Evolutionary conservation across 2,888 invertebrate genomes (phyloP).

Genomic region (Incurvaria masculella): DNA sequence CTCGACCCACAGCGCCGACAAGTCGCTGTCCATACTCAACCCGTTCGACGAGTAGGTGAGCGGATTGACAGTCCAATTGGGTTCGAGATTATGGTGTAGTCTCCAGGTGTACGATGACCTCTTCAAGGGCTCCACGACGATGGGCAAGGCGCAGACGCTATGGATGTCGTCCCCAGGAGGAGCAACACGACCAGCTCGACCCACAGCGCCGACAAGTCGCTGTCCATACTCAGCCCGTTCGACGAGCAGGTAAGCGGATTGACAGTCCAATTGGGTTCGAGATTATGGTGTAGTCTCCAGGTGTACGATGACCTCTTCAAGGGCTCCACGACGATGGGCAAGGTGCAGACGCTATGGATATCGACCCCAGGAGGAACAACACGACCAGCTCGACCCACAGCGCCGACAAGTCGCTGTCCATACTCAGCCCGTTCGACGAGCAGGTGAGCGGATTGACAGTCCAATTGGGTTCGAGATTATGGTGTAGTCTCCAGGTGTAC

Average conservation of each 20-base stretch:
- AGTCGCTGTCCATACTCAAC: conserved; percentile 64
- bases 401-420: conserved; percentile 48
- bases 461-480: too few relatives aligned
- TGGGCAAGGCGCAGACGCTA: too few relatives aligned
- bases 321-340: too few relatives aligned
- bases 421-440: conserved; percentile 89
- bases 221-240: conserved; percentile 76
- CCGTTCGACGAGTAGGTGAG: conserved; percentile 79
- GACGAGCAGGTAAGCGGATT: conserved; percentile 63
- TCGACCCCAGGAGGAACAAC: conserved; percentile 43
- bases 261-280: too few relatives aligned
- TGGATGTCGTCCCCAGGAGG: conserved; percentile 46
- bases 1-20: conserved; percentile 46
- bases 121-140: too few relatives aligned
- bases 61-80: too few relatives aligned
- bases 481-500: too few relatives aligned
- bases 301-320: too few relatives aligned
- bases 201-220: conserved; percentile 46
- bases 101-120: too few relatives aligned
- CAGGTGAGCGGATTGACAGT: conserved; percentile 32
- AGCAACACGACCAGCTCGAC: conserved; percentile 46
- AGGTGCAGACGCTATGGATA: too few relatives aligned
- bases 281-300: too few relatives aligned
- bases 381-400: conserved; percentile 46
- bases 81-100: too few relatives aligned